Percentiles rank a stretch among this genome's conserved stretches.
Conservation (phyloP, 1,140 invertebrate species). For the Hesperophylax magnus region DNA sequence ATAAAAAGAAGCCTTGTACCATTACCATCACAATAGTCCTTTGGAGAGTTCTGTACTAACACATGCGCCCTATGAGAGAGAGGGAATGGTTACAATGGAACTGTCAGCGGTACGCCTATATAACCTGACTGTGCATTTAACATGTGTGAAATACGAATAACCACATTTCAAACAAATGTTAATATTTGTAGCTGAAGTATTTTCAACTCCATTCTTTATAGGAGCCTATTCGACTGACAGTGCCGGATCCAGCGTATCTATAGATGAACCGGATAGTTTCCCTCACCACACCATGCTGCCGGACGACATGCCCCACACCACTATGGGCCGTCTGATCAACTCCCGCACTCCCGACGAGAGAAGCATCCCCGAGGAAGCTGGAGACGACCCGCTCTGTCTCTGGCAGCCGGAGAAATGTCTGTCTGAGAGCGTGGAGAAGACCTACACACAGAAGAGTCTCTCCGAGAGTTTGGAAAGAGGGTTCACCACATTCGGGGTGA, state of each 20-base stretch:
- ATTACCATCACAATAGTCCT: too few species aligned
- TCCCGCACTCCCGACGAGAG: constrained; percentile 77
- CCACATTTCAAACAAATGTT: too few species aligned
- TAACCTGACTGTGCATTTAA: too few species aligned
- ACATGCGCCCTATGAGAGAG: too few species aligned
- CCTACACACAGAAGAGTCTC: constrained; percentile 8
- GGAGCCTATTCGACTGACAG: constrained; percentile 75
- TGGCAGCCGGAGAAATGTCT: constrained; percentile 49
- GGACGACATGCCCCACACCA: constrained; percentile 41
- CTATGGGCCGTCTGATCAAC: constrained; percentile 66
- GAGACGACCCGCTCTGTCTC: constrained; percentile 66
- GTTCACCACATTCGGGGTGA: constrained; percentile 6
- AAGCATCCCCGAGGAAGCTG: constrained; percentile 75
- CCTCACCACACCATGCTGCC: constrained; percentile 42
- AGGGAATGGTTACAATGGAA: too few species aligned
- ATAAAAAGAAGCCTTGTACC: too few species aligned
- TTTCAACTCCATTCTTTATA: not conserved
- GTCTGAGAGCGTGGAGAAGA: constrained; percentile 31
- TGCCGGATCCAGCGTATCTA: constrained; percentile 79
- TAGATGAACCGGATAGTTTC: constrained; percentile 73
- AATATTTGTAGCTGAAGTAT: too few species aligned
- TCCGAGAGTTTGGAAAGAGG: constrained; percentile 7
- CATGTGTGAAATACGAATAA: too few species aligned
- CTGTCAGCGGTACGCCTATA: too few species aligned
- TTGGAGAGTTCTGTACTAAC: too few species aligned